phyloP scores from a whole-genome alignment of 2,888 invertebrate genomes.

The Caenorhabditis doughertyi region DNA sequence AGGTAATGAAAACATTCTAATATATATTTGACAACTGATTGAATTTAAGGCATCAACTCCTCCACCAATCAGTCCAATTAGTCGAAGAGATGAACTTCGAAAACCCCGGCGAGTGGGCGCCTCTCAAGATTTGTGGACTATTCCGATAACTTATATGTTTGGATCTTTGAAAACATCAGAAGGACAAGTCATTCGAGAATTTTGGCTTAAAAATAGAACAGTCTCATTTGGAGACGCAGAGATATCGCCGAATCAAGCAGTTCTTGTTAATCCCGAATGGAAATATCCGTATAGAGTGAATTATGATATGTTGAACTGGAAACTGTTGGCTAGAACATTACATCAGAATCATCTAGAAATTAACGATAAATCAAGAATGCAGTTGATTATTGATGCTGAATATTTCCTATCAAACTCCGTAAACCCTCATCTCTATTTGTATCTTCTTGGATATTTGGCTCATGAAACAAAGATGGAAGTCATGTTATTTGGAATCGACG shows the following conservation, averaged over 20 bases:
- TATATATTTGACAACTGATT: too few relatives aligned
- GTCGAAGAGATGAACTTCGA: slow-evolving; percentile 64
- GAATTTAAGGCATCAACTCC: slow-evolving; percentile 27
- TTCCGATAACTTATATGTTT: slow-evolving; percentile 81
- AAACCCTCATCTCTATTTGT: slow-evolving; percentile 74
- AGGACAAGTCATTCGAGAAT: slow-evolving; percentile 81
- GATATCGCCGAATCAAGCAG: slow-evolving; percentile 74
- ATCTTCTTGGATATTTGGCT: slow-evolving; percentile 74
- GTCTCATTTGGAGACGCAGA: slow-evolving; percentile 80
- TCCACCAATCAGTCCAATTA: slow-evolving; percentile 28
- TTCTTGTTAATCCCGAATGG: slow-evolving; percentile 82
- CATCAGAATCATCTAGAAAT: slow-evolving; percentile 76
- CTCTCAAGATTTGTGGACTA: slow-evolving; percentile 78
- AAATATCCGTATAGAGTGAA: slow-evolving; percentile 81
- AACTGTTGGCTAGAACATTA: slow-evolving; percentile 77
- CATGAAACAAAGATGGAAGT: slow-evolving; percentile 79
- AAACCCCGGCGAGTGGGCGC: slow-evolving; percentile 63
- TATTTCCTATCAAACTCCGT: slow-evolving; percentile 78
- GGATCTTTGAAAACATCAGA: slow-evolving; percentile 76
- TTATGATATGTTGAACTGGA: slow-evolving; percentile 81
- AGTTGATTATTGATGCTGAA: slow-evolving; percentile 79
- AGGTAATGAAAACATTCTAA: slow-evolving; percentile 6
- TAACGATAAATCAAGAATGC: slow-evolving; percentile 78
- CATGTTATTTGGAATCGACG: slow-evolving; percentile 79
- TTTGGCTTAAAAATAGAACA: slow-evolving; percentile 81